Evolutionary conservation across 2,888 invertebrate genomes (phyloP).

Genomic region (Deilephila porcellus): DNA sequence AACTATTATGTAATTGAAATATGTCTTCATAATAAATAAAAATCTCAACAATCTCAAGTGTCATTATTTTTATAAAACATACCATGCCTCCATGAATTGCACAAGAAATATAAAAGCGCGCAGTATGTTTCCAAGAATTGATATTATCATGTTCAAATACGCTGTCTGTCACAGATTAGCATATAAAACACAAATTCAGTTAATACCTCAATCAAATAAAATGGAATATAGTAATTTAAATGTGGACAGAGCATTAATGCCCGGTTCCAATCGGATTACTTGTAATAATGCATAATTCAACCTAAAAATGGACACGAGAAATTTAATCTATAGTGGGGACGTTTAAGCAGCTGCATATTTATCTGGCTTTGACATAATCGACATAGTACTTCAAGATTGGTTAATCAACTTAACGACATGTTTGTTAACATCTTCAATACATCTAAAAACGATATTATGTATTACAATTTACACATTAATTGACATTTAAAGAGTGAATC

Average conservation of each 20-base stretch:
- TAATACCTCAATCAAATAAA: conserved; percentile 14
- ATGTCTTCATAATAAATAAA: not conserved
- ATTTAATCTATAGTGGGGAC: not conserved
- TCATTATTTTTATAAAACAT: too few species aligned
- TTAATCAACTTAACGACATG: conserved; percentile 8
- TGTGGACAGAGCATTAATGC: conserved; percentile 7
- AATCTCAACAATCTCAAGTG: not conserved
- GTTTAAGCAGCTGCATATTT: conserved; percentile 2
- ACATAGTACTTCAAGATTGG: not conserved
- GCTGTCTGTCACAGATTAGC: not conserved
- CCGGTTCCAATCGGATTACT: conserved; percentile 9
- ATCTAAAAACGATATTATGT: not conserved
- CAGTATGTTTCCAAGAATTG: not conserved
- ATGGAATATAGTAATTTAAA: conserved; percentile 7
- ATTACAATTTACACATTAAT: not conserved
- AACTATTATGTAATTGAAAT: not conserved
- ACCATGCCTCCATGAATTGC: too few species aligned
- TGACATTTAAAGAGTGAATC: not conserved
- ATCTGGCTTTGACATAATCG: conserved; percentile 5
- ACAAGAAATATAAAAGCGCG: not conserved
- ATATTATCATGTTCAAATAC: conserved; percentile 4
- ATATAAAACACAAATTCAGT: conserved; percentile 11
- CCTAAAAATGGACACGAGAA: conserved; percentile 7
- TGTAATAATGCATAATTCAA: conserved; percentile 22
- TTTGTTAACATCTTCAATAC: conserved; percentile 5